These are phyloP conservation scores for Ochropleura plecta DNA, from an alignment of 2,888 invertebrate genomes.

Conservation along the genomic window DNA sequence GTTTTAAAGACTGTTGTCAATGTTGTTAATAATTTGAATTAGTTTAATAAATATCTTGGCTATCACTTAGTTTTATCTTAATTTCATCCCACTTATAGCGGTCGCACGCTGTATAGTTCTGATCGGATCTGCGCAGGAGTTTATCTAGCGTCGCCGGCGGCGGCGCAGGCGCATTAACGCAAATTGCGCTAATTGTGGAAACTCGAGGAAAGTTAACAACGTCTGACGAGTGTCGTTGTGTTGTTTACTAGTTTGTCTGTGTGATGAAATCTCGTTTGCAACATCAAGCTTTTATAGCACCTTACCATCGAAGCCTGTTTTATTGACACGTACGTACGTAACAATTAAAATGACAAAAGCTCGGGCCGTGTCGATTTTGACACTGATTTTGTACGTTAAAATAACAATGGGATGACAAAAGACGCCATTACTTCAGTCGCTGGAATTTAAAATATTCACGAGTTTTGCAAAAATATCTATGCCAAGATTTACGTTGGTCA, in stretches of 20 bases:
- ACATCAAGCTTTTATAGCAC: conserved; percentile 54
- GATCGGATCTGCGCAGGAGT: conserved; percentile 75
- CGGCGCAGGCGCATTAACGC: conserved; percentile 72
- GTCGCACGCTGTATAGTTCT: conserved; percentile 63
- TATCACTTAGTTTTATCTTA: conserved; percentile 60
- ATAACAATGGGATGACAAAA: conserved; percentile 38
- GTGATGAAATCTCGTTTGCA: conserved; percentile 59
- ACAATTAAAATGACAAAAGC: conserved; percentile 68
- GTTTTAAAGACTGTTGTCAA: background rate
- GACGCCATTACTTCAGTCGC: conserved; percentile 36
- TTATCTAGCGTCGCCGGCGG: conserved; percentile 71
- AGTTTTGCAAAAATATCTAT: background rate
- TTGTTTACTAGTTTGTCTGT: conserved; percentile 59
- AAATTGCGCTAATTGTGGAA: conserved; percentile 84
- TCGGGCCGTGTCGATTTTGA: conserved; percentile 51
- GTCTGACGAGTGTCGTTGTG: conserved; percentile 60
- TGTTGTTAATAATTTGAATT: conserved; percentile 36
- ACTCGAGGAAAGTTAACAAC: conserved; percentile 75
- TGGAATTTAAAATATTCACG: conserved; percentile 21
- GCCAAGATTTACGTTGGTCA: no score
- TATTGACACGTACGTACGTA: conserved; percentile 54
- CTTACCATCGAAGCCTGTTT: conserved; percentile 50
- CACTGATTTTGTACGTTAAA: conserved; percentile 53
- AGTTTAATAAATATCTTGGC: conserved; percentile 44
- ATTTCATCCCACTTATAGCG: conserved; percentile 58